Evolutionary conservation across 64 coral and sea anemone genomes (phyloP).

Genomic region (Montipora capricornis): DNA sequence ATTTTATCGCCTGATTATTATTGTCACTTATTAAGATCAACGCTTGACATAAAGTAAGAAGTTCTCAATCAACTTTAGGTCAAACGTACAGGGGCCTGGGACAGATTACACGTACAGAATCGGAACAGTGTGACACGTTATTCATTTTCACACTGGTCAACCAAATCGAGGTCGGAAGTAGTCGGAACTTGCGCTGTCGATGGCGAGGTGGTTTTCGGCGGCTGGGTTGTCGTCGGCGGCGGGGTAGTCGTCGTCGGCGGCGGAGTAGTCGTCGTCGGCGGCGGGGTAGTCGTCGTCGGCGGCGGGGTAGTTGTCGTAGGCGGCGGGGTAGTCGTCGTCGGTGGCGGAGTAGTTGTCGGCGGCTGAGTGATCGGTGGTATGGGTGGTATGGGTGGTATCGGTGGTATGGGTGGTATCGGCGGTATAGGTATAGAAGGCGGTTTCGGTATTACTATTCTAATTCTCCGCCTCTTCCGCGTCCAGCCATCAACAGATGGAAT

Average conservation of each 20-base stretch:
- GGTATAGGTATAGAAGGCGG: neutral
- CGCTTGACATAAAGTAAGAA: too few relatives aligned
- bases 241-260: neutral
- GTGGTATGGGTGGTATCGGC: neutral
- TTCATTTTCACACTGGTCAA: neutral
- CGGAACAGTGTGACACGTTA: neutral
- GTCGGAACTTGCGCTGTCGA: neutral
- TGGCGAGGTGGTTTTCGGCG: neutral
- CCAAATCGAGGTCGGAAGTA: neutral
- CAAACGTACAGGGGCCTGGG: too few relatives aligned
- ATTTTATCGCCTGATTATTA: too few relatives aligned
- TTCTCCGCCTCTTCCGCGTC: neutral
- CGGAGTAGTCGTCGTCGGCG: neutral
- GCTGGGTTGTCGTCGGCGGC: neutral
- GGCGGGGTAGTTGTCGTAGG: neutral
- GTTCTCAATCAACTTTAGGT: too few relatives aligned
- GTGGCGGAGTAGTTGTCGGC: neutral
- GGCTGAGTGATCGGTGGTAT: neutral
- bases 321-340: neutral
- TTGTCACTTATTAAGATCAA: too few relatives aligned
- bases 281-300: neutral
- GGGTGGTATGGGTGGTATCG: neutral
- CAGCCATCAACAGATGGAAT: conserved; percentile 3
- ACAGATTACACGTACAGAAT: too few relatives aligned
- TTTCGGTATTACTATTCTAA: neutral